phyloP scores from a whole-genome alignment of 1,140 invertebrate species.

The Drosophila auraria region DNA sequence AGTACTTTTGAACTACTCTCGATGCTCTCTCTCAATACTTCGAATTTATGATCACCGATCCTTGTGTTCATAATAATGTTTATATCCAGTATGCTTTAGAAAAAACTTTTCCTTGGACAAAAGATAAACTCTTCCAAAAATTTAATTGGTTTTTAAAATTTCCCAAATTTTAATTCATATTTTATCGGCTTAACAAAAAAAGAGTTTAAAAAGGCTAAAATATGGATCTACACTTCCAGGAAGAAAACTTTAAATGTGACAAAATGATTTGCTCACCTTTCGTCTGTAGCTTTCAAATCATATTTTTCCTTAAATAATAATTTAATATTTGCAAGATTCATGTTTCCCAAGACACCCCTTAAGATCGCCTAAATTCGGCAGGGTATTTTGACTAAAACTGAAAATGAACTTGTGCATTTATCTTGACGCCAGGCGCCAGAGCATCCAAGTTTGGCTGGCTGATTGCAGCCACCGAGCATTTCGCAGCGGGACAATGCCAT shows the following conservation, averaged over 20 bases:
- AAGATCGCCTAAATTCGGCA: slow-evolving; percentile 1
- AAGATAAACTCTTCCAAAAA: too few species aligned
- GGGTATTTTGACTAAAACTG: slow-evolving; percentile 52
- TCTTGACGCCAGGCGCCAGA: slow-evolving; percentile 62
- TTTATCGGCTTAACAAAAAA: too few species aligned
- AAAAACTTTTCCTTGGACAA: too few species aligned
- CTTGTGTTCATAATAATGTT: too few species aligned
- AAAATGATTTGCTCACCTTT: background rate
- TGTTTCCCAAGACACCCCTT: background rate
- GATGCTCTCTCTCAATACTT: too few species aligned
- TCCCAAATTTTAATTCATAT: too few species aligned
- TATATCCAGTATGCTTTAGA: too few species aligned
- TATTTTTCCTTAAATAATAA: background rate
- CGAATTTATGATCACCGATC: too few species aligned
- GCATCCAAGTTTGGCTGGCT: slow-evolving; percentile 66
- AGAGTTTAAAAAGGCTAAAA: too few species aligned
- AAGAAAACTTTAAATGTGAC: background rate
- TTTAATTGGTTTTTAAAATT: too few species aligned
- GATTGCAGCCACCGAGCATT: slow-evolving; percentile 58
- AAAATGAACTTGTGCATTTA: slow-evolving; percentile 84
- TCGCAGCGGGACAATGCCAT: slow-evolving; percentile 53
- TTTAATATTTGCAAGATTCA: background rate
- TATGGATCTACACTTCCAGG: too few species aligned
- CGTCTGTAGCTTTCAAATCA: background rate
- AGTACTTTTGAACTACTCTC: too few species aligned